Percentiles rank a stretch among this genome's conserved stretches.
These are phyloP conservation scores for Triplophysa dalaica DNA, from an alignment of 2,113 vertebrate genomes.

Conservation along the genomic window DNA sequence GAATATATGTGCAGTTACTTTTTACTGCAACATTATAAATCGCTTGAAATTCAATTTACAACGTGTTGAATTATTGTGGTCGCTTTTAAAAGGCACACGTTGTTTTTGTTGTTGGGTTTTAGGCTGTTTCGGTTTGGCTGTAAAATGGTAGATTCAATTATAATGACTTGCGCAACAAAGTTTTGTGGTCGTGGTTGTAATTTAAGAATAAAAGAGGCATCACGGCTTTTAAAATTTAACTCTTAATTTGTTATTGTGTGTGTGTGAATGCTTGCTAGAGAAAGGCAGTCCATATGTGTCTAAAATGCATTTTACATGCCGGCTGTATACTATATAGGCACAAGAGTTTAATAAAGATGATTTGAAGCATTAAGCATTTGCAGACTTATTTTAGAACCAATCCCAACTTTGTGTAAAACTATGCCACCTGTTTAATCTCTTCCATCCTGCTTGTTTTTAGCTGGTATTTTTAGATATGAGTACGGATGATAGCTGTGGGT, in stretches of 20 bases:
- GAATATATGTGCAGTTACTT: constrained; percentile 21
- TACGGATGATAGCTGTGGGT: not conserved
- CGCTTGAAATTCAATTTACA: constrained; percentile 15
- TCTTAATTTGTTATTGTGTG: constrained; percentile 27
- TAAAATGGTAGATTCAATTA: constrained; percentile 32
- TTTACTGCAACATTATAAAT: constrained; percentile 14
- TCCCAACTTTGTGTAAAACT: not conserved
- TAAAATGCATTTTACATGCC: not conserved
- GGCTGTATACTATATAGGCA: not conserved
- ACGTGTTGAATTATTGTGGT: constrained; percentile 7
- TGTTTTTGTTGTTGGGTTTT: constrained; percentile 33
- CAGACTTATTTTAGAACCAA: not conserved
- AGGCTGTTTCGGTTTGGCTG: constrained; percentile 3
- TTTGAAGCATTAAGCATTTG: constrained; percentile 5
- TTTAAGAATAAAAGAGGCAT: constrained; percentile 44
- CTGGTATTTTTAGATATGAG: not conserved
- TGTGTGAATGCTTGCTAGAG: not conserved
- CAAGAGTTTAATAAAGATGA: not conserved
- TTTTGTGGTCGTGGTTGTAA: constrained; percentile 38
- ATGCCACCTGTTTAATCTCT: constrained; percentile 13
- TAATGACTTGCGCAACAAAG: constrained; percentile 25
- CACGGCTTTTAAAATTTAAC: constrained; percentile 1
- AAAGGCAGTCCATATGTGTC: not conserved
- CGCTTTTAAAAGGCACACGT: constrained; percentile 19
- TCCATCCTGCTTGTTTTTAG: not conserved